A percentile compares a stretch with the other conserved stretches of the same genome.
Conservation (phyloP, 2,888 invertebrate genomes). For the Autographa gamma region DNA sequence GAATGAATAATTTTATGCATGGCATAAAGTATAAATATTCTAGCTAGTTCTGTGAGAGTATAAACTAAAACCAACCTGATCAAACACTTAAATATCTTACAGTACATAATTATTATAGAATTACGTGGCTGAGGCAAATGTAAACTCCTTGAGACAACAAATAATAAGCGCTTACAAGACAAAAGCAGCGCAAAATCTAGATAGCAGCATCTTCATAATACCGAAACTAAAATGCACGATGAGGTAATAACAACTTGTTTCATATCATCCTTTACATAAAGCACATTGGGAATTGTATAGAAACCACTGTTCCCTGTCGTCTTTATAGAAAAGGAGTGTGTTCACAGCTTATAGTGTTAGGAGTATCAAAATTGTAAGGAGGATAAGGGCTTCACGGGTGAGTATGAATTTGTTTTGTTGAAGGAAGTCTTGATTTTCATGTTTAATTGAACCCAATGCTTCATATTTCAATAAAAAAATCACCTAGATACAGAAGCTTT, state of each 20-base stretch:
- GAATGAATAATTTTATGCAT: no score
- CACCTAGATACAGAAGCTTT: no score
- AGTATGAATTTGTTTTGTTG: neutral
- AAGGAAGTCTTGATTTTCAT: no score
- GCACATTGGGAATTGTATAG: neutral
- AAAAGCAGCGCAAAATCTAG: neutral
- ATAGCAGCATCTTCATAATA: neutral
- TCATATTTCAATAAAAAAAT: no score
- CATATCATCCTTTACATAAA: neutral
- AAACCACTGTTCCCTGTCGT: neutral
- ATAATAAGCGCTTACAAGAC: neutral
- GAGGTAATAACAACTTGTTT: neutral
- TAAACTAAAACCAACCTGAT: neutral
- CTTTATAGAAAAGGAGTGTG: neutral
- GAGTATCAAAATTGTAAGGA: constrained; percentile 28
- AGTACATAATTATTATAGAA: neutral
- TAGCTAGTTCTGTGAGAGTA: neutral
- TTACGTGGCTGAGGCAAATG: neutral
- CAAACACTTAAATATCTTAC: neutral
- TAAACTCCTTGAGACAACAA: neutral
- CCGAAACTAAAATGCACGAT: neutral
- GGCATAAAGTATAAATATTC: no score
- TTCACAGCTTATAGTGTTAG: neutral
- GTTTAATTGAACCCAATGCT: no score
- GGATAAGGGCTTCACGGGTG: neutral